Base-by-base conservation (phyloP, 2,888 invertebrate species). In the Drymonia ruficornis region DNA sequence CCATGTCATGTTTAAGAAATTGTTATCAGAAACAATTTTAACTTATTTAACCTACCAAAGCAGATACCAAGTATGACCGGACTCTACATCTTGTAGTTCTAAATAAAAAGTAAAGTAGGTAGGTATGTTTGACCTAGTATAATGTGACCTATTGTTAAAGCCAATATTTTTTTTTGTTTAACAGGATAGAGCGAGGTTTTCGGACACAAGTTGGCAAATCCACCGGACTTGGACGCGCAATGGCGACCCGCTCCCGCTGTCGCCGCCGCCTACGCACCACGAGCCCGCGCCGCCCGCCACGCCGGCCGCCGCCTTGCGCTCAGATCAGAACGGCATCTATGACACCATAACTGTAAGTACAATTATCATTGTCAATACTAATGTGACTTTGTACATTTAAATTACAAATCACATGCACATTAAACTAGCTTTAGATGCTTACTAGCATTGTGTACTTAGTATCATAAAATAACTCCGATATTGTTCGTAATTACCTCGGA, bases 201-300 rank as follows among this genome's bases (percentile, higher is more conserved):
- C 95, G 67, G 96, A 96, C 83, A 96, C 96, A 54, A 95, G 96
- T 78, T 95, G 95, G 94, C 95, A 95, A 81, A 96, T 96, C 61
- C 95, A 95, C 80, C 94, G 95, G 61, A 94, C 94, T 76, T 95
- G 95, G 95, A 86, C 93, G 49, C 93, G 93, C 61, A 94, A 90
- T 76, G 91, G 87, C 40, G 88, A 88, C 55, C 83, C 89, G 47
- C 80, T 89, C 7, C 86, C 87, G 67, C 76, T 87, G 55, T 87
- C 92, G 55, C 89, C 91, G 29, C 83, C 87, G 60, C 81, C 86
- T 1, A 60, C 78, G 36, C 78, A 87, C 12, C 71, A 81, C 18
- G 76, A 78, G 15, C 78, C 81, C 61, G 76, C 80, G 7, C 74
- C 79, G 38, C 63, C 80, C 45, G 67, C 72, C 61, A 65, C 80